Evolutionary conservation across 2,113 vertebrate species (phyloP).

Genomic region (Rhineura floridana): DNA sequence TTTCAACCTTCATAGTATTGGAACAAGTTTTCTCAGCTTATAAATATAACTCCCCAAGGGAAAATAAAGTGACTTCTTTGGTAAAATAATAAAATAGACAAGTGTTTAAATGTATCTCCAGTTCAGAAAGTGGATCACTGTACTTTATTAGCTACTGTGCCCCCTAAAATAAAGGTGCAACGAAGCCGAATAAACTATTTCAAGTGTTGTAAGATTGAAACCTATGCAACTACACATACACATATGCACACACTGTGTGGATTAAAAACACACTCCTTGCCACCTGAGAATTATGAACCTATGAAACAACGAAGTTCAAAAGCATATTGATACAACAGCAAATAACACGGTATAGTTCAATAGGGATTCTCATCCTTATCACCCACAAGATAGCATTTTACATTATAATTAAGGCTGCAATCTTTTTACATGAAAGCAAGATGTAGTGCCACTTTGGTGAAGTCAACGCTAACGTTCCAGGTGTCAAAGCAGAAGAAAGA

Average conservation of each 20-base stretch:
- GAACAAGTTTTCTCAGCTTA: background rate
- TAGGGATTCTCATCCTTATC: background rate
- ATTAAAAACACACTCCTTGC: background rate
- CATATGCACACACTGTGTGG: too few species aligned
- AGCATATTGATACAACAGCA: background rate
- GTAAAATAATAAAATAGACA: background rate
- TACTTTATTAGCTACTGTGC: background rate
- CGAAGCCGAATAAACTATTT: background rate
- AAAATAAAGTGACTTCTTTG: background rate
- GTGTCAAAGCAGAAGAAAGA: background rate
- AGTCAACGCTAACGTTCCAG: background rate
- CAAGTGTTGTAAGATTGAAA: slow-evolving; percentile 33
- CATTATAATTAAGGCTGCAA: background rate
- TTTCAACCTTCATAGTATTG: background rate
- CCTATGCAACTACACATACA: background rate
- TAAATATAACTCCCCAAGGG: background rate
- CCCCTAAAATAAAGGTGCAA: background rate
- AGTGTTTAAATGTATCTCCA: background rate
- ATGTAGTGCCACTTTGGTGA: background rate
- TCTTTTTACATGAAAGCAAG: background rate
- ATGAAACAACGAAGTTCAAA: background rate
- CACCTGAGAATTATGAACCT: background rate
- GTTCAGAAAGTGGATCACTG: background rate
- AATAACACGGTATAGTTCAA: background rate
- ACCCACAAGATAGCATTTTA: background rate